These are phyloP conservation scores for Notothenia rossii DNA, from an alignment of 2,113 vertebrate genomes.

Conservation along the genomic window DNA sequence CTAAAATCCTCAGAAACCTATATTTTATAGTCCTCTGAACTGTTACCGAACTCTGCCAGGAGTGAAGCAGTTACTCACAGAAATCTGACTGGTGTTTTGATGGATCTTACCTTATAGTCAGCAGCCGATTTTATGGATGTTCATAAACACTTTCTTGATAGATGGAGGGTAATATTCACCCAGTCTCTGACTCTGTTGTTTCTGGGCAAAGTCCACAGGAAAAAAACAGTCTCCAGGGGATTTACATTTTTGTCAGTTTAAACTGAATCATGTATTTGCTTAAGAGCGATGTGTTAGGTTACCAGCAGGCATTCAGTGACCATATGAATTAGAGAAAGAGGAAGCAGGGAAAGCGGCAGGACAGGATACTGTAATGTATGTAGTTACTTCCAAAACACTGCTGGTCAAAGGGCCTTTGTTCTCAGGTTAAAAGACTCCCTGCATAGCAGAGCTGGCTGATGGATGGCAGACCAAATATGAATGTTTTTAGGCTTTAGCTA, in stretches of 20 bases:
- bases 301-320: conserved; percentile 47
- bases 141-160: conserved; percentile 67
- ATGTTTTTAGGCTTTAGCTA: conserved; percentile 45
- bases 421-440: conserved; percentile 56
- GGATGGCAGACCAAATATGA: conserved; percentile 54
- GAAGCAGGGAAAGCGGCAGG: conserved; percentile 45
- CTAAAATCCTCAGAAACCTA: conserved; percentile 18
- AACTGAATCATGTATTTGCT: conserved; percentile 61
- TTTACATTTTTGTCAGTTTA: conserved; percentile 55
- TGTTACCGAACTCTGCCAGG: conserved; percentile 45
- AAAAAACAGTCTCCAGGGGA: conserved; percentile 17
- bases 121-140: conserved; percentile 72
- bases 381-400: conserved; percentile 77
- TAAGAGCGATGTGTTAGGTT: conserved; percentile 60
- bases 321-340: conserved; percentile 35
- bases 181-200: conserved; percentile 53
- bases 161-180: conserved; percentile 62
- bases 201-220: conserved; percentile 50
- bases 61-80: conserved; percentile 50
- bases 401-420: conserved; percentile 76
- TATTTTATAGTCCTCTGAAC: conserved; percentile 44
- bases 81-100: conserved; percentile 45
- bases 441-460: conserved; percentile 49
- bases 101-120: conserved; percentile 53
- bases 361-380: conserved; percentile 65